These are phyloP conservation scores for Poecile atricapillus DNA, from an alignment of 2,113 vertebrate species.

Conservation along the genomic window DNA sequence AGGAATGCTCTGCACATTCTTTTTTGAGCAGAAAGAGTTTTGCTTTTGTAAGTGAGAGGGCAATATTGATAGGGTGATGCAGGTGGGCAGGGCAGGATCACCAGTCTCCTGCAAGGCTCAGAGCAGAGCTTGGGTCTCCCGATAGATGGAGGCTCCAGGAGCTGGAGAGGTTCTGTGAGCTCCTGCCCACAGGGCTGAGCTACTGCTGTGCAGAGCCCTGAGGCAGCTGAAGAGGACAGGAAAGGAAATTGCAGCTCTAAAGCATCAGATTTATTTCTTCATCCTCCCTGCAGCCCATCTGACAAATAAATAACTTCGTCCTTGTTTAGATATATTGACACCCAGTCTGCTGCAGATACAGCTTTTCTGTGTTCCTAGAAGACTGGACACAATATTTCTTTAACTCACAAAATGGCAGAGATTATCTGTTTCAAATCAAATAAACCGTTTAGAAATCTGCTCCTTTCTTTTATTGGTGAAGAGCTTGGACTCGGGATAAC, in stretches of 20 bases:
- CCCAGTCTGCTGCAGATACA: background rate
- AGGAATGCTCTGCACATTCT: background rate
- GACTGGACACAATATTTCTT: background rate
- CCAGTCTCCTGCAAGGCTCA: background rate
- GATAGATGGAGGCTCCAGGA: background rate
- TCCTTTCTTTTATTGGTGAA: background rate
- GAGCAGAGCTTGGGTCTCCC: background rate
- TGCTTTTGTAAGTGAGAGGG: background rate
- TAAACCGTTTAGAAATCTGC: background rate
- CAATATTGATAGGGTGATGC: background rate
- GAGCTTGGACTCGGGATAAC: background rate
- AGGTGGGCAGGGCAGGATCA: background rate
- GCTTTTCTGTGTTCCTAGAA: background rate
- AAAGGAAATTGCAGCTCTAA: background rate
- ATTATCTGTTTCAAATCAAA: background rate
- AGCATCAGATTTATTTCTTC: background rate
- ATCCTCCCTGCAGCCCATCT: background rate
- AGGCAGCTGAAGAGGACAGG: background rate
- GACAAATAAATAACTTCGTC: background rate
- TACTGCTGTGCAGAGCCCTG: background rate
- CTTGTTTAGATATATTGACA: background rate
- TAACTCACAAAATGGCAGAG: background rate
- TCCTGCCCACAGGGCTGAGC: background rate
- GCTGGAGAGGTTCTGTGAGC: background rate
- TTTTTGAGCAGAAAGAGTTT: slow-evolving; percentile 6